Evolutionary conservation across 2,888 invertebrate species (phyloP).

Genomic region (Dermolepida albohirtum): DNA sequence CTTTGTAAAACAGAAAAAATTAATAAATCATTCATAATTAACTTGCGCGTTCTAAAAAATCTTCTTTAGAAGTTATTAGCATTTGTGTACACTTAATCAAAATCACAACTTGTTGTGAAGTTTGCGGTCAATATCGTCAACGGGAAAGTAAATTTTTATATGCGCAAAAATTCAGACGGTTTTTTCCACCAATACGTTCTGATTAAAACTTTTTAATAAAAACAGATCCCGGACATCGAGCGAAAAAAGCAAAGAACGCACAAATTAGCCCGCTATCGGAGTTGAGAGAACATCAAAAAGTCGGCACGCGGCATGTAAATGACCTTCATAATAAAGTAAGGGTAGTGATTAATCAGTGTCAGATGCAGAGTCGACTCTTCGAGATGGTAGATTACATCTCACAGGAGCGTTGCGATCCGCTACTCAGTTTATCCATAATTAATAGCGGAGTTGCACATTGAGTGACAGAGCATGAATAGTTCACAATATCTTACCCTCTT

Average conservation of each 20-base stretch:
- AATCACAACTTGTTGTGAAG: conserved; percentile 17
- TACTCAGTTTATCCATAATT: conserved; percentile 57
- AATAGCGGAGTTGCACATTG: conserved; percentile 53
- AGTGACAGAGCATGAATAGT: conserved; percentile 57
- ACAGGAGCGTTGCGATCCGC: conserved; percentile 47
- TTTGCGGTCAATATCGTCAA: conserved; percentile 22
- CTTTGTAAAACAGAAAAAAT: not conserved
- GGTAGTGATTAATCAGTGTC: conserved; percentile 54
- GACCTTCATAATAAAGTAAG: conserved; percentile 51
- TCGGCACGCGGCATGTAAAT: conserved; percentile 48
- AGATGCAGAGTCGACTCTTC: conserved; percentile 47
- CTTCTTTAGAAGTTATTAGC: conserved; percentile 13
- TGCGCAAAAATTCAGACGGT: conserved; percentile 12
- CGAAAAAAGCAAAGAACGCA: conserved; percentile 32
- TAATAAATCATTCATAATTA: conserved; percentile 17
- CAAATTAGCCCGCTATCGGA: conserved; percentile 40
- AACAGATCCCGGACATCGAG: conserved; percentile 29
- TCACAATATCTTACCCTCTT: conserved; percentile 69
- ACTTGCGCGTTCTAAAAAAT: not conserved
- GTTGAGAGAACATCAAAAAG: conserved; percentile 45
- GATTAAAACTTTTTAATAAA: conserved; percentile 44
- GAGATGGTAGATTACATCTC: conserved; percentile 49
- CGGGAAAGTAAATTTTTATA: conserved; percentile 9
- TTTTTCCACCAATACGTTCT: conserved; percentile 34
- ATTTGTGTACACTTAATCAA: conserved; percentile 26